phyloP scores from a whole-genome alignment of 2,888 invertebrate species.

The Stenodema calcarata region DNA sequence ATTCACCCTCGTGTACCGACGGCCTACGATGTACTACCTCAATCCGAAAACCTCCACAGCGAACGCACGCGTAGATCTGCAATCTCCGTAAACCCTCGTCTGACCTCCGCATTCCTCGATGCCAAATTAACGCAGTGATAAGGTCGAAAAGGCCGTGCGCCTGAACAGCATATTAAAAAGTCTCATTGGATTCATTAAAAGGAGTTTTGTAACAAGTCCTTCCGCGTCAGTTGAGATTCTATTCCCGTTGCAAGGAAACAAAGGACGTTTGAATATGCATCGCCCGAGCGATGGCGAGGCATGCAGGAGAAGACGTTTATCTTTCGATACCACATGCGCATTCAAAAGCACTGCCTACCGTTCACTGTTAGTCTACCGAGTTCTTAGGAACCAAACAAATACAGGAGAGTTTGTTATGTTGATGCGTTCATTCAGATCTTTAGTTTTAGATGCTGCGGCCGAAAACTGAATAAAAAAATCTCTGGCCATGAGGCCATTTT shows the following conservation, averaged over 20 bases:
- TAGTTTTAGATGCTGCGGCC: not conserved
- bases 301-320: slow-evolving; percentile 20
- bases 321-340: slow-evolving; percentile 10
- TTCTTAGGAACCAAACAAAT: not conserved
- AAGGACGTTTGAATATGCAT: slow-evolving; percentile 41
- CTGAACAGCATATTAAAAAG: slow-evolving; percentile 2
- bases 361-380: not conserved
- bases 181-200: not conserved
- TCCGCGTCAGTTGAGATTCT: slow-evolving; percentile 28
- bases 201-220: slow-evolving; percentile 19
- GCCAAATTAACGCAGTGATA: slow-evolving; percentile 22
- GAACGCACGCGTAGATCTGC: not conserved
- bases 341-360: not conserved
- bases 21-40: no score
- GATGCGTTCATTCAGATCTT: not conserved
- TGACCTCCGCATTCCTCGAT: not conserved
- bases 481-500: no score
- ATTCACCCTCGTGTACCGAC: no score
- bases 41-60: no score
- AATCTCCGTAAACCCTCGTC: not conserved
- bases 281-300: not conserved
- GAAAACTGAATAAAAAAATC: no score
- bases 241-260: slow-evolving; percentile 18
- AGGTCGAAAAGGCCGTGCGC: not conserved
- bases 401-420: no score